Conservation (phyloP, 2,888 invertebrate species). For the Galeopsomyia nigrocyanea region DNA sequence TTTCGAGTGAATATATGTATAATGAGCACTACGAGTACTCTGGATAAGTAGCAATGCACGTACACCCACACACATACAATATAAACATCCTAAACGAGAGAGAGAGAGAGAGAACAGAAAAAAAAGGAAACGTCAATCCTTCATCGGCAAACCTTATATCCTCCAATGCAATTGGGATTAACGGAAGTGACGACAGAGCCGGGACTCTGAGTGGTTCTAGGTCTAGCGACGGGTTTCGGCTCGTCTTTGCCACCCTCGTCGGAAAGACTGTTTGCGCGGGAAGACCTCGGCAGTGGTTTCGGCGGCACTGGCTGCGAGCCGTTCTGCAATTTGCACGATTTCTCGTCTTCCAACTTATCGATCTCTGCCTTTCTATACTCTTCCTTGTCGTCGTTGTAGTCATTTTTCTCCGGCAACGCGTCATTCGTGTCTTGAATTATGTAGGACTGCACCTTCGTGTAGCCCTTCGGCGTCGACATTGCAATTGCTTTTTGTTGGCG, state of each 20-base stretch:
- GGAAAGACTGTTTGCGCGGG: constrained; percentile 79
- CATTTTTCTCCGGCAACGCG: constrained; percentile 51
- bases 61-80: constrained; percentile 31
- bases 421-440: constrained; percentile 62
- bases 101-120: constrained; percentile 18
- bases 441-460: constrained; percentile 56
- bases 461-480: constrained; percentile 61
- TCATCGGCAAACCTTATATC: constrained; percentile 80
- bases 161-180: constrained; percentile 72
- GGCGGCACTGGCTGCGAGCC: constrained; percentile 74
- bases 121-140: constrained; percentile 16
- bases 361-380: constrained; percentile 57
- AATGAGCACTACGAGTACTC: too few relatives aligned
- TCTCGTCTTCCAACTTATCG: constrained; percentile 61
- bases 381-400: constrained; percentile 57
- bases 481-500: constrained; percentile 58
- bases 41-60: neutral
- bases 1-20: too few relatives aligned
- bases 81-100: constrained; percentile 26
- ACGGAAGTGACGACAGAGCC: constrained; percentile 73
- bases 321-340: constrained; percentile 64
- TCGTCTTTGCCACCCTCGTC: constrained; percentile 78
- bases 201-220: constrained; percentile 77
- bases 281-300: constrained; percentile 85
- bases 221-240: constrained; percentile 78